Percentiles rank a stretch among this genome's conserved stretches.
phyloP scores from a whole-genome alignment of 2,888 invertebrate species.

The Macaria notata region DNA sequence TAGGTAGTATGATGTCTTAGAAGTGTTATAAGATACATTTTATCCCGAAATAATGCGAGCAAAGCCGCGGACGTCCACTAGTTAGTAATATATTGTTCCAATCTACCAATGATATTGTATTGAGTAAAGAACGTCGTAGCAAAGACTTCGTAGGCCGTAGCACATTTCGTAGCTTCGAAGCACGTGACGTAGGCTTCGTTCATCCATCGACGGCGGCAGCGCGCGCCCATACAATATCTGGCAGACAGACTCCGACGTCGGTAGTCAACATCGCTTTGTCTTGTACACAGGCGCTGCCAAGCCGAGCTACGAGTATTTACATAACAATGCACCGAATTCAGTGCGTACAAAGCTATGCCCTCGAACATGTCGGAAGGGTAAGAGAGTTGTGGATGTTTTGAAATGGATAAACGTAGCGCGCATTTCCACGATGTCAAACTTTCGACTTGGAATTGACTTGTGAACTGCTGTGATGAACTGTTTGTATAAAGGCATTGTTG shows the following conservation, averaged over 20 bases:
- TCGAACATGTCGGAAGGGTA: constrained; percentile 24
- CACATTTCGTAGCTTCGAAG: too few relatives aligned
- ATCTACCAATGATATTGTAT: too few relatives aligned
- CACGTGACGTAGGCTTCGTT: too few relatives aligned
- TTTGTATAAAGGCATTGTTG: too few relatives aligned
- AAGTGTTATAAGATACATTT: too few relatives aligned
- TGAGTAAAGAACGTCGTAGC: too few relatives aligned
- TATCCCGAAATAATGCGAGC: too few relatives aligned
- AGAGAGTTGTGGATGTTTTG: constrained; percentile 17
- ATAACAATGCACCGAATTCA: constrained; percentile 76
- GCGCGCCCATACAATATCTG: constrained; percentile 61
- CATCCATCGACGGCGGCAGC: constrained; percentile 33
- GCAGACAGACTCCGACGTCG: constrained; percentile 69
- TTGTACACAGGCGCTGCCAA: constrained; percentile 71
- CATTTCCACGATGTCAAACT: constrained; percentile 6
- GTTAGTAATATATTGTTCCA: too few relatives aligned
- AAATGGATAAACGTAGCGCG: constrained; percentile 16
- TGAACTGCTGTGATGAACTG: constrained; percentile 1
- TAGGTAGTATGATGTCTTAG: too few relatives aligned
- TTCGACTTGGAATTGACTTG: constrained; percentile 10
- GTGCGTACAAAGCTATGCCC: constrained; percentile 52
- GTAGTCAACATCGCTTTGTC: constrained; percentile 78
- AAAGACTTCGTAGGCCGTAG: too few relatives aligned
- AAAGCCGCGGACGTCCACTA: too few relatives aligned
- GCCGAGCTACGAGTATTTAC: constrained; percentile 75